Evolutionary conservation across 2,797 vertebrate species (phyloP).

Genomic region (Pantherophis vulpinus): DNA sequence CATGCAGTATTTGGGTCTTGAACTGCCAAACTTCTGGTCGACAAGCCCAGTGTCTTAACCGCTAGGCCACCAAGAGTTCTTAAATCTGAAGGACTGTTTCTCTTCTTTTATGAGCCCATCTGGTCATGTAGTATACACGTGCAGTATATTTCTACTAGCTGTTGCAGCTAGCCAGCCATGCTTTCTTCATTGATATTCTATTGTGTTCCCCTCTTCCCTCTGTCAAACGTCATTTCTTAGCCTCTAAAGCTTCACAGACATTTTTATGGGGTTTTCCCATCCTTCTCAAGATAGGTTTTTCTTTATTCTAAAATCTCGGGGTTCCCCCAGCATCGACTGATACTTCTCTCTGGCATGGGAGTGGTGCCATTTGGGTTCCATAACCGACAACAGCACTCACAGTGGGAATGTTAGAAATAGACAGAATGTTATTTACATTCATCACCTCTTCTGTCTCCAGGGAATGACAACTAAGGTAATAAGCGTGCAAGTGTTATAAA

Average conservation of each 20-base stretch:
- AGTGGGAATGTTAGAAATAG: not conserved
- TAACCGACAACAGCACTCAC: not conserved
- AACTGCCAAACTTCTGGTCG: not conserved
- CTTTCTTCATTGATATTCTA: not conserved
- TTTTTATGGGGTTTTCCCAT: not conserved
- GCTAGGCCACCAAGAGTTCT: not conserved
- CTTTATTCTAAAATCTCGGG: not conserved
- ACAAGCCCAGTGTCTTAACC: not conserved
- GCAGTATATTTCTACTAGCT: not conserved
- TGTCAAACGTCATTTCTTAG: not conserved
- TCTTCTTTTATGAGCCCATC: not conserved
- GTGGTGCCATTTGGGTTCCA: not conserved
- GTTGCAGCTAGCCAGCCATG: not conserved
- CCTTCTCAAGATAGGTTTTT: not conserved
- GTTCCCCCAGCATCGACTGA: not conserved
- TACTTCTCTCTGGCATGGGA: not conserved
- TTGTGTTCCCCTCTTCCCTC: not conserved
- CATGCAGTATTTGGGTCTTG: not conserved
- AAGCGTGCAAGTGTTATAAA: not conserved
- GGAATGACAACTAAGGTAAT: not conserved
- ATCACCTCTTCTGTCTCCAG: not conserved
- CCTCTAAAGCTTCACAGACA: not conserved
- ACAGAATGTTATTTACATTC: not conserved
- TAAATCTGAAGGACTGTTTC: not conserved
- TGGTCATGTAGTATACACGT: not conserved